Base-by-base conservation (phyloP, 2,888 invertebrate genomes). In the Formica aserva region DNA sequence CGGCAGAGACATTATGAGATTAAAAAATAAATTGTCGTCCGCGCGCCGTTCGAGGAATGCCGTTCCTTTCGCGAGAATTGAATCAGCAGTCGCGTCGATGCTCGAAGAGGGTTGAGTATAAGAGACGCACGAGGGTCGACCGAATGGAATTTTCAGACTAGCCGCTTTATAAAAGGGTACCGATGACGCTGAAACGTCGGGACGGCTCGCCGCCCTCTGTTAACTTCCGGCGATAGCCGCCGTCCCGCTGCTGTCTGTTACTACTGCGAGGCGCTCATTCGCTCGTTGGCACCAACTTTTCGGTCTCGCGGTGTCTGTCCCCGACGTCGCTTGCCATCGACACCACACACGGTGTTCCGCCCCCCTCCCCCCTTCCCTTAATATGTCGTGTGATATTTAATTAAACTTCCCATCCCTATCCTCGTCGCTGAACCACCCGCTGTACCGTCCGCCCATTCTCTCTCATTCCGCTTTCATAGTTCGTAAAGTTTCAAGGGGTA, bases 371-470 rank as follows among this genome's bases (percentile, higher is more conserved):
- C 82, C 57, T 72, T 77, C 76, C 91, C 90, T 88, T 91, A 91
- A 92, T 92, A 90, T 92, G 93, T 93, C 92, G 92, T 88, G 88
- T 91, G 92, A 93, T 93, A 93, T 93, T 93, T 93, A 93, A 93
- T 93, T 93, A 93, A 93, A 93, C 88, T 92, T 80, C 85, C 85
- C 88, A 83, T 71, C 67, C 86, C 75, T 60, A 41, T 38, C 35
- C 82, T 52, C n/a, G 52, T 52, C 60, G 66, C 77, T 38, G 63
- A 57, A 63, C 52, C 74, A 32, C 77, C 82, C 83, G 57, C 74
- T 65, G 75, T 75, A 78, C 74, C 77, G 35, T 72, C 65, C 63
- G 83, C 82, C 80, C 74, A 63, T 87, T 86, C 88, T 87, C 89
- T 87, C 88, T 87, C 89, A 87, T 86, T 89, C 83, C 88, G 85